Base-by-base conservation (phyloP, 2,888 invertebrate genomes). In the Halocaridina rubra region DNA sequence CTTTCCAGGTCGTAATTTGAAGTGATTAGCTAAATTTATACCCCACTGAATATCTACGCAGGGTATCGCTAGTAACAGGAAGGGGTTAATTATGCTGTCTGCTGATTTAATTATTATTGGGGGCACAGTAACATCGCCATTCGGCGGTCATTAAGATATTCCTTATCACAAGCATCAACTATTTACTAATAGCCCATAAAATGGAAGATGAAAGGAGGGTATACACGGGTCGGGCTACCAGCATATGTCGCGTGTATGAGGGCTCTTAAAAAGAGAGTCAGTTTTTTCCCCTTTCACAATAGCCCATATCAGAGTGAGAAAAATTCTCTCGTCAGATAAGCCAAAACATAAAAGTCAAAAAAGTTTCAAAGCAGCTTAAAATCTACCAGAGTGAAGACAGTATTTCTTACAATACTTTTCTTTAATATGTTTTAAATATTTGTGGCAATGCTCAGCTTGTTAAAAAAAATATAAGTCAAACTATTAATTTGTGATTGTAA, bases 21-120 rank as follows among this genome's bases (percentile, higher is more conserved):
- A 24, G 75, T 75, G 75, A 46, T 75, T 75, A 53, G 75, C 27
- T 53, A 75, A 75, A 75, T 75, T 75, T 57, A 75, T 46, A 13
- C 32, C n/a, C n/a, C 16, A 29, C 32, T 69, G 27, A 19, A 69
- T 30, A 32, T 29, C 69, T 69, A 29, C 30, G 10, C 69, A 8
- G 4, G 53, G 53, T 53, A 53, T 53, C 53, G 10, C 7, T 53
- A 53, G 53, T 16, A 53, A 53, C 53, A 53, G 53, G 19, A 29
- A 16, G 29, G n/a, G 29, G 7, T 57, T n/a, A 16, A 69, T 29
- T 69, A 27, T 30, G 69, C 69, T 29, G 69, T 27, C 69, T 69
- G 69, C 7, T 19, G 69, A 29, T 69, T 53, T 53, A 53, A 53
- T 53, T 53, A 19, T 53, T 53, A n/a, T 53, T 53, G 53, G 19